Conservation (phyloP, 2,888 invertebrate species). For the Trissolcus brochymenae region DNA sequence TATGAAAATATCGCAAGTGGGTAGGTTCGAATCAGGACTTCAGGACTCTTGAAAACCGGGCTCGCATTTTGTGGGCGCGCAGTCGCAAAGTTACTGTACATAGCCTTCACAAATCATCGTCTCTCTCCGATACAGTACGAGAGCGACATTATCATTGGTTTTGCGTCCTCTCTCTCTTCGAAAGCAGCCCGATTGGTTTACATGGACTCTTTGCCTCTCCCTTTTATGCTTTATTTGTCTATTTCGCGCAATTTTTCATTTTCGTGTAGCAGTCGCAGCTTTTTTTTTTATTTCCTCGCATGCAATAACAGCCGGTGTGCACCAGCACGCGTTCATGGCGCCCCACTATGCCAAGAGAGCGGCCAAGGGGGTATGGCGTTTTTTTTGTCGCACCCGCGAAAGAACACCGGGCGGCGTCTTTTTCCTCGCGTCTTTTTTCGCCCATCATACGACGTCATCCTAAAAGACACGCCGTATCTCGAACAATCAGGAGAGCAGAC, state of each 20-base stretch:
- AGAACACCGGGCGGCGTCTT: conserved; percentile 63
- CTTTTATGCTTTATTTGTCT: conserved; percentile 40
- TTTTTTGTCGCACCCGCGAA: conserved; percentile 67
- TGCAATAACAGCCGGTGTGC: conserved; percentile 65
- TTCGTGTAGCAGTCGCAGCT: conserved; percentile 22
- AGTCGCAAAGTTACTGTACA: conserved; percentile 28
- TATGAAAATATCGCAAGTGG: conserved; percentile 68
- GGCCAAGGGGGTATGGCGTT: conserved; percentile 76
- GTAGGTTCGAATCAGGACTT: conserved; percentile 67
- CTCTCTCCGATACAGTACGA: not conserved
- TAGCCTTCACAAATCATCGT: conserved; percentile 15
- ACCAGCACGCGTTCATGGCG: conserved; percentile 72
- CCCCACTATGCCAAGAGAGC: conserved; percentile 75
- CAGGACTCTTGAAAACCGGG: conserved; percentile 62
- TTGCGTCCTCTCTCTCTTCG: conserved; percentile 18
- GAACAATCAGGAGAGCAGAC: conserved; percentile 69
- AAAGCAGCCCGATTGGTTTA: not conserved
- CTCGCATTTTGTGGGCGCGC: conserved; percentile 48
- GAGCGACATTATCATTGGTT: conserved; percentile 18
- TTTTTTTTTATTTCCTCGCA: conserved; percentile 42
- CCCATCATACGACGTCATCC: conserved; percentile 65
- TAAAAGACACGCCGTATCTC: conserved; percentile 73
- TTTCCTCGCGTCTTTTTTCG: conserved; percentile 52
- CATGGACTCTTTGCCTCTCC: not conserved
- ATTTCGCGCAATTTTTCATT: conserved; percentile 27